A percentile compares a stretch with the other conserved stretches of the same genome.
phyloP scores from a whole-genome alignment of 2,888 invertebrate genomes.

The Arctia plantaginis region DNA sequence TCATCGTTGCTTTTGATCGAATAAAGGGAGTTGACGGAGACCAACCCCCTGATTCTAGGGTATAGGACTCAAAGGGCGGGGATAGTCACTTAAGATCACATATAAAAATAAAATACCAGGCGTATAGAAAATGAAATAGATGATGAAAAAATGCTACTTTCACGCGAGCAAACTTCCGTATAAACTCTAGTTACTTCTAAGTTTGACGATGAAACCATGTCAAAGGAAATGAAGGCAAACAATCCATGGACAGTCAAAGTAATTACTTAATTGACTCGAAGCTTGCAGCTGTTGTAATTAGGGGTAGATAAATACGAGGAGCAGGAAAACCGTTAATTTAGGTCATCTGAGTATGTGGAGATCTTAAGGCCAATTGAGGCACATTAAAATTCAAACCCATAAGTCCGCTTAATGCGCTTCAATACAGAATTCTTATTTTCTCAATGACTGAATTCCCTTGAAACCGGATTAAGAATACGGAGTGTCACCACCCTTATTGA shows the following conservation, averaged over 20 bases:
- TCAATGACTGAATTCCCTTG: background rate
- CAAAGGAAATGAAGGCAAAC: background rate
- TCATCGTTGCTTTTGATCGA: no score
- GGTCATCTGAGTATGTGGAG: background rate
- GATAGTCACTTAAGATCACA: no score
- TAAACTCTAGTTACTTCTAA: background rate
- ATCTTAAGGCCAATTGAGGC: background rate
- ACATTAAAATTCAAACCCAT: background rate
- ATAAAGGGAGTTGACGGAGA: no score
- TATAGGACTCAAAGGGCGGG: no score
- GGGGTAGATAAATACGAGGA: background rate
- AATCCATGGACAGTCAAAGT: background rate
- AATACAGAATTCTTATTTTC: background rate
- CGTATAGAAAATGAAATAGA: no score
- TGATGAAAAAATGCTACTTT: no score
- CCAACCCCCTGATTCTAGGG: no score
- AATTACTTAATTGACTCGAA: conserved; percentile 11
- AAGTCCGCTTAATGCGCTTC: no score
- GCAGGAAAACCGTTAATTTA: background rate
- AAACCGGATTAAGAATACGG: no score
- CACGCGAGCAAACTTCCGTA: background rate
- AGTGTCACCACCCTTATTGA: no score
- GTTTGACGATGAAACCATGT: background rate
- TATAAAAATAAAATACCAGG: no score
- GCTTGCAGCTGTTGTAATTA: conserved; percentile 7